phyloP scores from a whole-genome alignment of 1,140 invertebrate species.

The Panulirus ornatus region DNA sequence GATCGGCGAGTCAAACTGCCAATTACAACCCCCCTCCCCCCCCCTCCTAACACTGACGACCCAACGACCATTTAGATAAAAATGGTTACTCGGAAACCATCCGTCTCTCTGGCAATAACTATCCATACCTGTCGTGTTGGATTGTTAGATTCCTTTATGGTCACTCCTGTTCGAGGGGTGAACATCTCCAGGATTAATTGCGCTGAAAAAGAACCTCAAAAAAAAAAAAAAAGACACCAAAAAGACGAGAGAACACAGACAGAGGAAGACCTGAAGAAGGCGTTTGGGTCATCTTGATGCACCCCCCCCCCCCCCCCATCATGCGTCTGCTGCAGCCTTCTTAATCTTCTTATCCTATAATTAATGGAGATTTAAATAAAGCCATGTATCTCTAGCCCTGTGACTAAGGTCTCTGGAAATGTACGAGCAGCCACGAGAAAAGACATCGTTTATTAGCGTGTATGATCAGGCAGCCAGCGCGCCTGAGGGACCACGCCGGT shows the following conservation, averaged over 20 bases:
- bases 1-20: constrained; percentile 31
- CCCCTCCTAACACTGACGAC: constrained; percentile 24
- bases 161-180: background rate
- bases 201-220: too few species aligned
- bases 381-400: background rate
- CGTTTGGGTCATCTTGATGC: too few species aligned
- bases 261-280: too few species aligned
- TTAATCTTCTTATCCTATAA: background rate
- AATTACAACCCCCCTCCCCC: constrained; percentile 11
- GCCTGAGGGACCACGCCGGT: background rate
- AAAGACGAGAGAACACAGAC: too few species aligned
- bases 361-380: constrained; percentile 34
- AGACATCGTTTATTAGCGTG: constrained; percentile 32
- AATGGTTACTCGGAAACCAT: background rate
- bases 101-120: background rate
- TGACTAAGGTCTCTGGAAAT: constrained; percentile 13
- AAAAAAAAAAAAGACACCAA: too few species aligned
- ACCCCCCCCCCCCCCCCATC: too few species aligned
- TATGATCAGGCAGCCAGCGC: constrained; percentile 34
- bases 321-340: background rate
- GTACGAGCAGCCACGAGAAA: constrained; percentile 1
- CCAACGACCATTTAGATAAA: constrained; percentile 39
- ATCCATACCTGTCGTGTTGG: background rate
- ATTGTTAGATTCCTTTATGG: background rate
- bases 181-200: too few species aligned